Evolutionary conservation across 2,113 vertebrate species (phyloP).

Genomic region (Bujurquina vittata): DNA sequence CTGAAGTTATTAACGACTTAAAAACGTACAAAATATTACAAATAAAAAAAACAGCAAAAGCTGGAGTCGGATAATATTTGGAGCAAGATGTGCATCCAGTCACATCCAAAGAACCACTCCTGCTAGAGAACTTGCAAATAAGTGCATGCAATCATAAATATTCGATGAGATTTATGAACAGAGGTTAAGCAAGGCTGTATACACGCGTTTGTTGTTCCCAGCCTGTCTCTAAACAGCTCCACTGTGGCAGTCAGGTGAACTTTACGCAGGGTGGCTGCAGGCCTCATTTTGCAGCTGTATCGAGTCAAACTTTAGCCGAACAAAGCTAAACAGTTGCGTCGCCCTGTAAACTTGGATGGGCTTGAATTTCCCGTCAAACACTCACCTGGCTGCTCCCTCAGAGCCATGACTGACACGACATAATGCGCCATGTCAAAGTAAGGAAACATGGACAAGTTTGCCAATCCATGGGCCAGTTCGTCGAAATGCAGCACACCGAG

Average conservation of each 20-base stretch:
- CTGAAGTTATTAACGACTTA: too few relatives aligned
- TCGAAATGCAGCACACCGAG: slow-evolving; percentile 67
- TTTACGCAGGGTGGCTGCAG: neutral
- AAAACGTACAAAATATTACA: too few relatives aligned
- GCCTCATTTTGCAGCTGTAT: neutral
- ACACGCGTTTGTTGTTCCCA: too few relatives aligned
- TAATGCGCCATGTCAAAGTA: slow-evolving; percentile 96
- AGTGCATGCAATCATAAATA: neutral
- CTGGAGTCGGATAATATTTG: too few relatives aligned
- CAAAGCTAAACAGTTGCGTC: neutral
- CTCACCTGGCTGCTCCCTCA: slow-evolving; percentile 92
- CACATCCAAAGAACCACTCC: neutral
- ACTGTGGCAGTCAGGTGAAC: neutral
- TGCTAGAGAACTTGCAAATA: neutral
- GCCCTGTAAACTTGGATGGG: neutral
- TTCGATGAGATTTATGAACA: neutral
- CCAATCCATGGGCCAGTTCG: slow-evolving; percentile 83
- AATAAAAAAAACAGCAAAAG: neutral
- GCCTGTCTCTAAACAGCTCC: neutral
- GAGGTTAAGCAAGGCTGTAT: neutral
- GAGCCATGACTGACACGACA: slow-evolving; percentile 86
- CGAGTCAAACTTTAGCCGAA: neutral
- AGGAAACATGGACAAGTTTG: slow-evolving; percentile 89
- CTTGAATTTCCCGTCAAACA: neutral
- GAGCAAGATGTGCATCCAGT: neutral